Conservation (phyloP, 2,888 invertebrate genomes). For the Alloscopus bannaensis region DNA sequence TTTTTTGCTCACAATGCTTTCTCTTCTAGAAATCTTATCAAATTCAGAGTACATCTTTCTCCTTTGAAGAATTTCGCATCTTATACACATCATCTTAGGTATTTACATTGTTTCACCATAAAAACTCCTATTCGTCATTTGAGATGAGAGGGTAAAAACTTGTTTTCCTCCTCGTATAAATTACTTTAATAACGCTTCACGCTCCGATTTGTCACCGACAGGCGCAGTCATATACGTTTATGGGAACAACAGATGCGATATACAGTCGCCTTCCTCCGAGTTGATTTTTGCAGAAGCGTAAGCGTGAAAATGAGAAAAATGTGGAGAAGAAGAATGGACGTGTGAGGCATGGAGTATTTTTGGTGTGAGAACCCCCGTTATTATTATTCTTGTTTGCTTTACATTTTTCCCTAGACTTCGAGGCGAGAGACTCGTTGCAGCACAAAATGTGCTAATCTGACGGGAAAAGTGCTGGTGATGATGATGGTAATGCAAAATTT, state of each 20-base stretch:
- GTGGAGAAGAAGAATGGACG: slow-evolving; percentile 5
- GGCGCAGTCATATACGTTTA: background rate
- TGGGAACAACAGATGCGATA: background rate
- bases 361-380: slow-evolving; percentile 6
- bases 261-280: background rate
- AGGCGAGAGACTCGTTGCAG: background rate
- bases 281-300: background rate
- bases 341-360: slow-evolving; percentile 26
- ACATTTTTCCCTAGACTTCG: background rate
- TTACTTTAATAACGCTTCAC: slow-evolving; percentile 52
- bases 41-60: background rate
- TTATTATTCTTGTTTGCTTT: slow-evolving; percentile 39
- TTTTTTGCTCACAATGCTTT: no score
- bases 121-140: slow-evolving; percentile 45
- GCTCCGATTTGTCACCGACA: slow-evolving; percentile 55
- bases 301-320: background rate
- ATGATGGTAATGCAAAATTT: slow-evolving; percentile 33
- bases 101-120: background rate
- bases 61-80: no score
- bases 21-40: no score
- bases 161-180: slow-evolving; percentile 35
- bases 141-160: slow-evolving; percentile 27
- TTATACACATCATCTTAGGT: slow-evolving; percentile 7
- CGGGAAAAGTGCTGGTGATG: background rate
- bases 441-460: background rate